Base-by-base conservation (phyloP, 2,113 vertebrate genomes). In the Podarcis cretensis region DNA sequence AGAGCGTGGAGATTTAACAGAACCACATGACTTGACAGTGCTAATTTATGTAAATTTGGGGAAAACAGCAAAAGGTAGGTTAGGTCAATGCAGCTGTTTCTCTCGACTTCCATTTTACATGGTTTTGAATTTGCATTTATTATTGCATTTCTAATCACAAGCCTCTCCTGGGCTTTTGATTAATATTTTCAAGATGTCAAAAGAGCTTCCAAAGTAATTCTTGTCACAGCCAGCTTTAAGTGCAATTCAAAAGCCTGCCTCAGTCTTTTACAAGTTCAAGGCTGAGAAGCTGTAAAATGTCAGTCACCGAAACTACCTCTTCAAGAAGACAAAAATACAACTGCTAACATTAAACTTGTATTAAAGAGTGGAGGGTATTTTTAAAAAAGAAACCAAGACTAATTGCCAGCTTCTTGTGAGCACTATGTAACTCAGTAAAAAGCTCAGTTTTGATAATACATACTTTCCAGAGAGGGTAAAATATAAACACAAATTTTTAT, bases 1-100 rank as follows among this genome's bases (percentile, higher is more conserved):
- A 35, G 71, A 90, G 81, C 54, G 92, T 91, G 94, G 86, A 94
- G 86, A 94, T 71, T 82, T 75, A 91, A 94, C 6, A 78, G 83
- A 85, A 95, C 84, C 9, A 13, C 80, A 69, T 92, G 32, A 16
- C 65, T 90, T 81, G 74, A 87, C 10, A 86, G 68, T 7, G n/a
- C 71, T 89, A 40, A 63, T 65, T 27, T 68, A 27, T n/a, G 25
- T 65, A 73, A 81, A 10, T 88, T 89, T 82, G 10, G 63, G 66
- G 37, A 1, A 91, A 90, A 68, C 89, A 69, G 65, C 85, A 89
- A 25, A 80, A 78, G 27, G 21, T 23, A 83, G 75, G 79, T 90
- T 85, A 80, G 83, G 90, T 92, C 77, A 83, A 0, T 76, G n/a
- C 81, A 83, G 65, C 84, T 86, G 37, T n/a, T 87, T 81, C 1